A percentile compares a stretch with the other conserved stretches of the same genome.
Conservation (phyloP, 1,140 invertebrate species). For the Platorchestia sp. region DNA sequence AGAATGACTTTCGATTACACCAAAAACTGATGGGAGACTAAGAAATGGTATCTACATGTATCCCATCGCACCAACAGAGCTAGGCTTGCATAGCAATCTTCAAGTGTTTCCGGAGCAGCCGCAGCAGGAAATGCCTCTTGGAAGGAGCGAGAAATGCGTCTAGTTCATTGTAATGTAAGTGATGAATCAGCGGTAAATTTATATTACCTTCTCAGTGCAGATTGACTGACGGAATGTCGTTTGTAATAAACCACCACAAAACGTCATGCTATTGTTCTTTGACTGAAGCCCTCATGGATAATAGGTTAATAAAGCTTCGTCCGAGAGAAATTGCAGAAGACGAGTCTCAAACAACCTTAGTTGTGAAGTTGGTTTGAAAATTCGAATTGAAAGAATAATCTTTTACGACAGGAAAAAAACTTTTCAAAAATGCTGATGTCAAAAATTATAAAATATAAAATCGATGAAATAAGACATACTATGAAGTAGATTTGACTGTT, state of each 20-base stretch:
- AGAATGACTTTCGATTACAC: background rate
- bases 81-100: constrained; percentile 24
- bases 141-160: background rate
- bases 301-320: too few relatives aligned
- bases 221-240: background rate
- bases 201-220: background rate
- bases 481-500: too few relatives aligned
- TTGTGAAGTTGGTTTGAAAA: too few relatives aligned
- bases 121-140: constrained; percentile 40
- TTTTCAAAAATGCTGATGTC: background rate
- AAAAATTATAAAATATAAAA: background rate
- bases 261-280: too few relatives aligned
- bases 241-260: background rate
- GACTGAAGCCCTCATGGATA: too few relatives aligned
- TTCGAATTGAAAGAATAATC: too few relatives aligned
- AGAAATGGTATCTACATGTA: too few relatives aligned
- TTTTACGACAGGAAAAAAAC: too few relatives aligned
- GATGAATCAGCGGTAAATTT: background rate
- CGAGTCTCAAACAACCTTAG: too few relatives aligned
- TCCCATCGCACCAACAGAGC: background rate
- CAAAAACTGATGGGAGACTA: too few relatives aligned
- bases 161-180: background rate
- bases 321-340: too few relatives aligned
- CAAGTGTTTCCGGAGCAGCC: background rate
- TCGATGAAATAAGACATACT: too few relatives aligned